phyloP scores from a whole-genome alignment of 2,113 vertebrate species.

The Rhea americana region DNA sequence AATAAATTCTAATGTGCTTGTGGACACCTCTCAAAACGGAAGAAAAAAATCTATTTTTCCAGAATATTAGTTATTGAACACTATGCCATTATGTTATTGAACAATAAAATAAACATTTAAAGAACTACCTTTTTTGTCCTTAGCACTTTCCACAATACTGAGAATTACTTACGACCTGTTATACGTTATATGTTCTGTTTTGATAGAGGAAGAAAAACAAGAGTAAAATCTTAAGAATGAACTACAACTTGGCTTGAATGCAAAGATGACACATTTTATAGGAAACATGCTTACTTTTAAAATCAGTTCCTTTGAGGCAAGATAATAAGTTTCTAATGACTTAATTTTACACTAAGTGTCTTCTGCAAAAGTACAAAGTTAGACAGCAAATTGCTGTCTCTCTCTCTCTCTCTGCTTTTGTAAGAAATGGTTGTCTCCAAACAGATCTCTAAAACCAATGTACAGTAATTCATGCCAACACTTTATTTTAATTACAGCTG shows the following conservation, averaged over 20 bases:
- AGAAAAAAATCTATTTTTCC: neutral
- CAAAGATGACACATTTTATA: slow-evolving; percentile 9
- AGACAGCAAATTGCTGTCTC: slow-evolving; percentile 43
- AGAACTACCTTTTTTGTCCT: neutral
- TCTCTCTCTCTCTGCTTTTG: neutral
- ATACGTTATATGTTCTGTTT: neutral
- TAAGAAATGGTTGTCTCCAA: slow-evolving; percentile 43
- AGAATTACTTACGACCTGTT: neutral
- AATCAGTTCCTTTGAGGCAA: slow-evolving; percentile 18
- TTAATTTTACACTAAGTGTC: slow-evolving; percentile 42
- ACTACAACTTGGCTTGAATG: neutral
- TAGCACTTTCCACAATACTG: neutral
- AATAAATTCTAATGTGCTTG: neutral
- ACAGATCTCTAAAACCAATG: slow-evolving; percentile 13
- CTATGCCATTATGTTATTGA: accelerated
- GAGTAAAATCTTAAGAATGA: neutral
- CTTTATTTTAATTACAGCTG: slow-evolving; percentile 50
- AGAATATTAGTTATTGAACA: neutral
- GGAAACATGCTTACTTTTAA: slow-evolving; percentile 1
- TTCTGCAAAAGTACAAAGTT: slow-evolving; percentile 23
- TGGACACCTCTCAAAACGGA: neutral
- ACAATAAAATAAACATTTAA: neutral
- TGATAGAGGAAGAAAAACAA: neutral
- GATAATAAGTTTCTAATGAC: slow-evolving; percentile 59
- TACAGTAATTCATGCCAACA: neutral